Evolutionary conservation across 2,113 vertebrate species (phyloP).

Genomic region (Rhodinocichla rosea): DNA sequence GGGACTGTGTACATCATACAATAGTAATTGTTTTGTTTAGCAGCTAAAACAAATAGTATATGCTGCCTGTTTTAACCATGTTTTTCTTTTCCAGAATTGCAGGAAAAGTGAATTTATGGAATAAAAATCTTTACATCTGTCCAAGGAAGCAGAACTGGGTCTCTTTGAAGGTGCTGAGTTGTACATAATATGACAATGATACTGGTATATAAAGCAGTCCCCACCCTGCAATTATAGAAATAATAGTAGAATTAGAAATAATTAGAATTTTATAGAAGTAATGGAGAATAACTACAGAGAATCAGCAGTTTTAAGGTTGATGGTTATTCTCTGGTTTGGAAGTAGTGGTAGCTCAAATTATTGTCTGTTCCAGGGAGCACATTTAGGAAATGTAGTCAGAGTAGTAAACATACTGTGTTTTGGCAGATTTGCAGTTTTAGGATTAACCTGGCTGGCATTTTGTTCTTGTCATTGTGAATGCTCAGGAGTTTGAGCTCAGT

Average conservation of each 20-base stretch:
- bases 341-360: background rate
- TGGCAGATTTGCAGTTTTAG: background rate
- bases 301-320: background rate
- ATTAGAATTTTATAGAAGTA: background rate
- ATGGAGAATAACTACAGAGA: background rate
- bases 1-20: background rate
- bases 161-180: background rate
- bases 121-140: slow-evolving; percentile 30
- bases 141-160: slow-evolving; percentile 12
- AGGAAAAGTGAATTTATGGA: slow-evolving; percentile 36
- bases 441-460: background rate
- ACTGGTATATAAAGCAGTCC: background rate
- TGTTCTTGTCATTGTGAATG: background rate
- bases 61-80: background rate
- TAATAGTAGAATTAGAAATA: background rate
- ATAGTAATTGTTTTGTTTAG: background rate
- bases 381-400: background rate
- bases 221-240: background rate
- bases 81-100: slow-evolving; percentile 62
- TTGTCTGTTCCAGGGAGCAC: background rate
- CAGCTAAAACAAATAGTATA: background rate
- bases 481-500: background rate
- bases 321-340: background rate
- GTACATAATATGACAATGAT: background rate
- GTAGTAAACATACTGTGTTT: background rate